Base-by-base conservation (phyloP, 35 echinoderm and acorn worm genomes). In the Hemicentrotus pulcherrimus region DNA sequence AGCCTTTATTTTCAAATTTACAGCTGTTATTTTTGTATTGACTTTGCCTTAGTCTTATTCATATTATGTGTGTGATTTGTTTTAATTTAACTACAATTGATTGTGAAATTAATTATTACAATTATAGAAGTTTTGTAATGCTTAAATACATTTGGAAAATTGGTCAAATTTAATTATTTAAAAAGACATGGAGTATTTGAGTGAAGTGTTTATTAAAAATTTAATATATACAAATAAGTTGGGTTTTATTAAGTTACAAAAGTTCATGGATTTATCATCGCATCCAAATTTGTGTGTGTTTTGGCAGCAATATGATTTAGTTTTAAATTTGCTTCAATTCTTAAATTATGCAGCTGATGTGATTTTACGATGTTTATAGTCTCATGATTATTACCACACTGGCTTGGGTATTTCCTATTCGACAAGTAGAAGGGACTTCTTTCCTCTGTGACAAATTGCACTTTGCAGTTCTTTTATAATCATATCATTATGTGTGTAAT, bases 291-390 rank as follows among this genome's bases (percentile, higher is more conserved):
- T 11, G 86, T 86, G 86, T 86, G 86, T 86, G 86, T 12, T 31
- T 30, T 31, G 30, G 86, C 88, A 90, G 88, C 88, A 90, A 90
- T 90, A 90, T 90, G 32, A 45, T 90, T 47, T 47, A 90, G 88
- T 32, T 90, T 90, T 90, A 90, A 90, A 18, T 90, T 28, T 45
- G 32, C 88, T 90, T 45, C 32, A 18, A 15, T 45, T 15, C 14
- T 41, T 32, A 32, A 4, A 15, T 86, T 86, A 19, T 45, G 88
- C 88, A 90, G 88, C 88, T 90, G 88, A 90, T 90, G 46, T 90
- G 88, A 90, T 16, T 90, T 33, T 46, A 13, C 4, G 14, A 33
- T 90, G 31, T 78, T 78, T 78, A 24, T 71, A 71, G 10, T 14
- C 50, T 55, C 50, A 55, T 55, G 50, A 15, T 55, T 55, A 2